Evolutionary conservation across 2,888 invertebrate species (phyloP), one percentile per base, ranked within the genome.

Genomic region (Athalia circularis): DNA sequence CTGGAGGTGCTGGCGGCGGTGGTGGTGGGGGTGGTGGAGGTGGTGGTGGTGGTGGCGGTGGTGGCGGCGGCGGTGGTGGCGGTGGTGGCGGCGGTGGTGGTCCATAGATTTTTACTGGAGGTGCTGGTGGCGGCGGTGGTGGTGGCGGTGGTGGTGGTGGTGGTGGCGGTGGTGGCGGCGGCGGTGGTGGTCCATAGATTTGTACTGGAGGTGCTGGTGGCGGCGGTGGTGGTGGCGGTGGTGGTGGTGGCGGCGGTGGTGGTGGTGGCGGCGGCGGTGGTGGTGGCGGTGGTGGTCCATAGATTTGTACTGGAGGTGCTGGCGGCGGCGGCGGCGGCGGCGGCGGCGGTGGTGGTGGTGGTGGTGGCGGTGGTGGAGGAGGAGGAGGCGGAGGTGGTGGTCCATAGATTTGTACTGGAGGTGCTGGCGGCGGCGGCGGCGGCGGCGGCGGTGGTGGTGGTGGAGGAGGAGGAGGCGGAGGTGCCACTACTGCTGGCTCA

Each of bases 21-120:
- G 61, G 59, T n/a, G 72, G 74, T 9, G 74, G 67, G 2, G 67
- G 67, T 1, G 67, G 67, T 0, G 75, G 75, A 2, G 74, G 74
- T 0, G 75, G 75, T 2, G 75, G 74, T 0, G 75, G 75, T 0
- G 77, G 77, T 4, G 77, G 77, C 0, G 57, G 72, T 8, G 29
- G 48, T 2, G 67, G 67, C 0, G 65, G 50, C 0, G 65, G 50
- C 1, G 65, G 50, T 8, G 52, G 65, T 0, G 50, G n/a, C 11
- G n/a, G 29, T 4, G 43, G 15, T 0, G 13, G 65, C 1, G 50
- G n/a, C 13, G 11, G 15, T 4, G 29, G 15, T 0, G 13, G 67
- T 5, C 59, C 72, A n/a, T 59, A 72, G 13, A 29, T 11, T 3
- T 4, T 52, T n/a, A 6, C 29, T 11, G 68, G 68, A 0, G 54